phyloP scores from a whole-genome alignment of 2,888 invertebrate species.

The Dascillus cervinus region DNA sequence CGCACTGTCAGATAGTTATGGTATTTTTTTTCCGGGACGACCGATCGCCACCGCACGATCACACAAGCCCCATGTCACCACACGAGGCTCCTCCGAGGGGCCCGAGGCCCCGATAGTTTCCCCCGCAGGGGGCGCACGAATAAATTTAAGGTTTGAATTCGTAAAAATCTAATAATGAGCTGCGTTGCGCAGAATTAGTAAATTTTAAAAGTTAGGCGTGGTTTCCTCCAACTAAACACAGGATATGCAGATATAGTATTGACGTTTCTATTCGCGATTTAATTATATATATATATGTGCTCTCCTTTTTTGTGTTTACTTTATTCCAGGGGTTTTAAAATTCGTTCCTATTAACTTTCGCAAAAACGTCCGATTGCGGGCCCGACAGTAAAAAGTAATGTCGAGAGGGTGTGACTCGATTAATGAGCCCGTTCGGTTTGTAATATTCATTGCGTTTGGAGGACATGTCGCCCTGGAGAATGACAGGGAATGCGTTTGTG shows the following conservation, averaged over 20 bases:
- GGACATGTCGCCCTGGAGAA: too few relatives aligned
- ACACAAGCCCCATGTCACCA: conserved; percentile 20
- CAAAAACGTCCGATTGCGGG: conserved; percentile 24
- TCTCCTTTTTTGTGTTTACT: conserved; percentile 35
- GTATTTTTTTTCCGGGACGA: conserved; percentile 12
- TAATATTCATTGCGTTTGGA: too few relatives aligned
- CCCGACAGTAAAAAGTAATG: too few relatives aligned
- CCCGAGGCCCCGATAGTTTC: too few relatives aligned
- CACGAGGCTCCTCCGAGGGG: conserved; percentile 18
- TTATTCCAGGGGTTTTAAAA: conserved; percentile 25
- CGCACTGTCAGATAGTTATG: conserved; percentile 26
- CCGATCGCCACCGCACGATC: conserved; percentile 11
- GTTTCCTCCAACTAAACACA: conserved; percentile 28
- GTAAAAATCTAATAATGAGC: too few relatives aligned
- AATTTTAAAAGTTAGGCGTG: conserved; percentile 45
- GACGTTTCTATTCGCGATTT: conserved; percentile 44
- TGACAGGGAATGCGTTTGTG: too few relatives aligned
- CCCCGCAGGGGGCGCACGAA: too few relatives aligned
- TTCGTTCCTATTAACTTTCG: conserved; percentile 24
- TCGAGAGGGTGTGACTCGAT: too few relatives aligned
- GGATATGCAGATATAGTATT: conserved; percentile 39
- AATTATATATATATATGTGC: conserved; percentile 42
- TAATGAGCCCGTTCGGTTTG: too few relatives aligned
- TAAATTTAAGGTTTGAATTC: conserved; percentile 38
- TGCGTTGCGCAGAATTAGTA: conserved; percentile 44